Evolutionary conservation across 2,113 vertebrate species (phyloP).

Genomic region (Campylorhamphus procurvoides): DNA sequence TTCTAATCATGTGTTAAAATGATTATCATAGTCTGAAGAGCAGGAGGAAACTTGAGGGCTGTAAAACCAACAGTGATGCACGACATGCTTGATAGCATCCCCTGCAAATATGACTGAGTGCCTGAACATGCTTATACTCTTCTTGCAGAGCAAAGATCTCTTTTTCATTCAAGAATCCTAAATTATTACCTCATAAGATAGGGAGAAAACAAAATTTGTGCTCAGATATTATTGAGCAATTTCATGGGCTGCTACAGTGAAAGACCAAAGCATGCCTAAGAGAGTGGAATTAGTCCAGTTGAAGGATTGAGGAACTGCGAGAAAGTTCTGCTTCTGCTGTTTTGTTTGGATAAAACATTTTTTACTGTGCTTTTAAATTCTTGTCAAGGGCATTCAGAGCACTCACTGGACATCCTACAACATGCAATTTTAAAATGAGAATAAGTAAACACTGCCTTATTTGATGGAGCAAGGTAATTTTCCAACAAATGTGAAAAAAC

Average conservation of each 20-base stretch:
- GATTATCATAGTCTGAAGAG: neutral
- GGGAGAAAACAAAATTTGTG: neutral
- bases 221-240: neutral
- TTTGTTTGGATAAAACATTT: neutral
- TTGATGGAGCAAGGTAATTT: neutral
- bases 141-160: neutral
- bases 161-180: neutral
- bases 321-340: neutral
- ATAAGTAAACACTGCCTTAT: neutral
- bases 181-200: neutral
- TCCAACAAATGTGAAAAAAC: neutral
- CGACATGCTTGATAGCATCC: neutral
- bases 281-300: neutral
- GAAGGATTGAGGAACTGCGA: neutral
- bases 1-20: constrained; percentile 18
- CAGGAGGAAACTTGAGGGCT: neutral
- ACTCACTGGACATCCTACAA: neutral
- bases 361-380: neutral
- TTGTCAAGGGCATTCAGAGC: neutral
- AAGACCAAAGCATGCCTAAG: neutral
- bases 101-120: neutral
- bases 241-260: neutral
- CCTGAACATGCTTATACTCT: neutral
- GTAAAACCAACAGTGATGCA: constrained; percentile 8
- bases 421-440: neutral